phyloP scores from a whole-genome alignment of 2,113 vertebrate species.

The Psittacara wagleri region DNA sequence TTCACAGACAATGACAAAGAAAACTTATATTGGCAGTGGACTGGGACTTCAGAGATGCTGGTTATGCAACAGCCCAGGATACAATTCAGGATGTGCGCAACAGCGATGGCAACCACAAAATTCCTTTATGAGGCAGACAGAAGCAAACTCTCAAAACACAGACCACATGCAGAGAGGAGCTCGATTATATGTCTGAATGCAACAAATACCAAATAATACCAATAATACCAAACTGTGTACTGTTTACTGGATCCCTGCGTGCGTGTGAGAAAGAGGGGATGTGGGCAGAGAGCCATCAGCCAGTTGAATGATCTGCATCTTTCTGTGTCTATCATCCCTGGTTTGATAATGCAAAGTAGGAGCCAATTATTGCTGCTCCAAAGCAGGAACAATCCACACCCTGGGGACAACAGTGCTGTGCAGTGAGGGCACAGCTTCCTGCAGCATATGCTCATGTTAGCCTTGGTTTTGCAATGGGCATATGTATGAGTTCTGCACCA shows the following conservation, averaged over 20 bases:
- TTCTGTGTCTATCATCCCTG: background rate
- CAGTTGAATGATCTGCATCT: background rate
- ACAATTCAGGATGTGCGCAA: background rate
- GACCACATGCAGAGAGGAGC: background rate
- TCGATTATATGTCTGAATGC: background rate
- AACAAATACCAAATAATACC: background rate
- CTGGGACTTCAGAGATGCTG: background rate
- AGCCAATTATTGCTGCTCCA: conserved; percentile 10
- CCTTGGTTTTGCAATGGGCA: background rate
- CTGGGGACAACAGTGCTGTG: background rate
- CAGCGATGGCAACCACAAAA: background rate
- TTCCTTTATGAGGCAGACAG: background rate
- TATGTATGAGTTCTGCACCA: background rate
- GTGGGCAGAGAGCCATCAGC: background rate
- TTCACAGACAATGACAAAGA: background rate
- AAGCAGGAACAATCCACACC: background rate
- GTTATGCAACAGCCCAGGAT: background rate
- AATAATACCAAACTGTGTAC: background rate
- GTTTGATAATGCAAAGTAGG: background rate
- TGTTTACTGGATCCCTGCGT: background rate
- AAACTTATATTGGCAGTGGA: background rate
- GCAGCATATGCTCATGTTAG: background rate
- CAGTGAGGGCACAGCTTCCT: background rate
- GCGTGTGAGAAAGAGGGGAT: conserved; percentile 6
- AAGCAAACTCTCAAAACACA: background rate